phyloP scores from a whole-genome alignment of 1,140 invertebrate genomes.

The Drosophila pectinifera region DNA sequence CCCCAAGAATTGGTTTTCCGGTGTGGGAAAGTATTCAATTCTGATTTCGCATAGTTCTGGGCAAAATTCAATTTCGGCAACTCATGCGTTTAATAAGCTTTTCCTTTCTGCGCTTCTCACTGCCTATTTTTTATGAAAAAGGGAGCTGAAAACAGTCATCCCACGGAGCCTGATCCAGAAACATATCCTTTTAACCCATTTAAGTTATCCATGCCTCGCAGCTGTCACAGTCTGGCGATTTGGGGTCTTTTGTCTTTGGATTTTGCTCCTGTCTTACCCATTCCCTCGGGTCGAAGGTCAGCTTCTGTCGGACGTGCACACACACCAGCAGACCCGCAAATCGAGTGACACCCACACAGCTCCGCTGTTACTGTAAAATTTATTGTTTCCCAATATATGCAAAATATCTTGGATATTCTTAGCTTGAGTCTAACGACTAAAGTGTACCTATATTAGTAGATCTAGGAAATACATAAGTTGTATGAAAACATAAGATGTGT shows the following conservation, averaged over 20 bases:
- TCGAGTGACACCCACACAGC: constrained; percentile 29
- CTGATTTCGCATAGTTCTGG: constrained; percentile 33
- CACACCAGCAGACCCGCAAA: constrained; percentile 20
- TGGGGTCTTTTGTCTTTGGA: constrained; percentile 71
- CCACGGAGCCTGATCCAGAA: constrained; percentile 34
- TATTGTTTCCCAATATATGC: constrained; percentile 83
- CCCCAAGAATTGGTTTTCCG: constrained; percentile 8
- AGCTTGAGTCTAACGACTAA: neutral
- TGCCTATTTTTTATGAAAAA: constrained; percentile 9
- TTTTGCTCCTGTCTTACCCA: constrained; percentile 6
- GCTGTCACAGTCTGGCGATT: constrained; percentile 83
- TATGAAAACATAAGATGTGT: no score
- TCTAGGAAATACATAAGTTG: no score
- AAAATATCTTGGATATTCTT: constrained; percentile 43
- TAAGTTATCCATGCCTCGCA: constrained; percentile 80
- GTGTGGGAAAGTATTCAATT: constrained; percentile 18
- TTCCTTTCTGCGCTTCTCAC: constrained; percentile 19
- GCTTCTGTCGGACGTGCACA: constrained; percentile 57
- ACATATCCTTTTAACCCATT: constrained; percentile 80
- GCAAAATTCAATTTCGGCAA: constrained; percentile 50
- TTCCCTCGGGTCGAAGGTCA: constrained; percentile 69
- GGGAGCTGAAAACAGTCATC: neutral
- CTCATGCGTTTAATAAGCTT: constrained; percentile 55
- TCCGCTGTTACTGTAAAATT: constrained; percentile 69
- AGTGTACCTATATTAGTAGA: neutral